Base-by-base conservation (phyloP, 2,888 invertebrate genomes). In the Dastarcus helophoroides region DNA sequence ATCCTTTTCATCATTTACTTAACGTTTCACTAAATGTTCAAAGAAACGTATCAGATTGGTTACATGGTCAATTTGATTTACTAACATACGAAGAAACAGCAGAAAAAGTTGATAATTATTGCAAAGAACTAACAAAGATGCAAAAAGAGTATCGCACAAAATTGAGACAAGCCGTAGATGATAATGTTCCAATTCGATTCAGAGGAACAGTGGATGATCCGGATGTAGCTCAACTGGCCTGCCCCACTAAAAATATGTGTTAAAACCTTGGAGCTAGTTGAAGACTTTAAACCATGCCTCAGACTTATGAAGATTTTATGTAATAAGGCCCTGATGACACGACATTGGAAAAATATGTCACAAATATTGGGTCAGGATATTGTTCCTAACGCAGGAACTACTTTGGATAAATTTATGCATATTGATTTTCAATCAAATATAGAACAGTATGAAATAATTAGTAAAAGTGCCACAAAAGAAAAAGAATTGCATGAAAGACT, bases 51-150 rank as follows among this genome's bases (percentile, higher is more conserved):
- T 81, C 76, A 41, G 79, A 86, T 6, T 93, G 91, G 86, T 76
- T 88, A 71, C 84, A 91, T 56, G 93, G 93, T 0, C 77, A 85
- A 2, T 93, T 93, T 59, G 79, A 86, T 53, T 81, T 81, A 48
- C 65, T 91, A 36, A 77, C 83, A 46, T 77, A 84, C 4, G 68
- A 73, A 32, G 65, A 69, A 41, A 83, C 91, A 36, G 89, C 89
- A 54, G 63, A 62, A 28, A 80, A 79, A 39, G 79, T 85, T 2
- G 82, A 82, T 31, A 76, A 78, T 47, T 84, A 76, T 50, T 71
- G 75, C 27, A 76, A 79, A 43, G 84, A 86, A 43, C 76, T 90
- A 44, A 65, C 73, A 32, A 80, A 78, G 54, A 68, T 74, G 10
- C 79, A 83, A 39, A 89, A 88, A 58, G 67, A 68, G 36, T 85